Conservation (phyloP, 2,888 invertebrate species). For the Cremastobaeus sp. region DNA sequence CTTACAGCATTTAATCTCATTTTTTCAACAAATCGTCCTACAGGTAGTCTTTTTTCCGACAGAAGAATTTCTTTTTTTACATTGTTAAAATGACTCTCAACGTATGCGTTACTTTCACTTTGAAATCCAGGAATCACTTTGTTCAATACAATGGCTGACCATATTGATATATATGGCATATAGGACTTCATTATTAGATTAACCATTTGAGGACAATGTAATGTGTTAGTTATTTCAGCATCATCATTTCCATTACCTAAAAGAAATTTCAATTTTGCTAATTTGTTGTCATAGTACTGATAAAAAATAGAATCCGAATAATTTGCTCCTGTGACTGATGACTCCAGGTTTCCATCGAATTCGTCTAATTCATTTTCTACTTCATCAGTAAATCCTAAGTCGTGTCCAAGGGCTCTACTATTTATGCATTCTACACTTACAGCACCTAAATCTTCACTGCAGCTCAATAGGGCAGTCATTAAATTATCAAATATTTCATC, state of each 20-base stretch:
- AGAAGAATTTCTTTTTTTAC: neutral
- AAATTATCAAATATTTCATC: conserved; percentile 9
- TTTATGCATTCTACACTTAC: neutral
- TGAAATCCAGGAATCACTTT: neutral
- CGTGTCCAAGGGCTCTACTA: neutral
- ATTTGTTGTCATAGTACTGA: neutral
- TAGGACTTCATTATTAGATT: neutral
- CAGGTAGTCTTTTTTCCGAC: no score
- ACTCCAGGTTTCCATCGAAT: neutral
- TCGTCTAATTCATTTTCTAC: neutral
- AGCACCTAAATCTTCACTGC: neutral
- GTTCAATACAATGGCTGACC: neutral
- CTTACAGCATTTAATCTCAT: neutral
- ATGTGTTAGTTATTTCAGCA: neutral
- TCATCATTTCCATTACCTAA: neutral
- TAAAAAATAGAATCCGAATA: neutral
- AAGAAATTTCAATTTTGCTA: neutral
- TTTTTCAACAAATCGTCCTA: neutral
- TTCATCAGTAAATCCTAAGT: neutral
- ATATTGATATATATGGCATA: neutral
- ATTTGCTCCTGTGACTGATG: neutral
- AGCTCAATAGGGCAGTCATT: neutral
- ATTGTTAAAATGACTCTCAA: neutral
- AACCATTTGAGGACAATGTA: neutral
- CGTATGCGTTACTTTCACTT: neutral